Conservation (phyloP, 2,113 vertebrate species). For the Argyrosomus japonicus region DNA sequence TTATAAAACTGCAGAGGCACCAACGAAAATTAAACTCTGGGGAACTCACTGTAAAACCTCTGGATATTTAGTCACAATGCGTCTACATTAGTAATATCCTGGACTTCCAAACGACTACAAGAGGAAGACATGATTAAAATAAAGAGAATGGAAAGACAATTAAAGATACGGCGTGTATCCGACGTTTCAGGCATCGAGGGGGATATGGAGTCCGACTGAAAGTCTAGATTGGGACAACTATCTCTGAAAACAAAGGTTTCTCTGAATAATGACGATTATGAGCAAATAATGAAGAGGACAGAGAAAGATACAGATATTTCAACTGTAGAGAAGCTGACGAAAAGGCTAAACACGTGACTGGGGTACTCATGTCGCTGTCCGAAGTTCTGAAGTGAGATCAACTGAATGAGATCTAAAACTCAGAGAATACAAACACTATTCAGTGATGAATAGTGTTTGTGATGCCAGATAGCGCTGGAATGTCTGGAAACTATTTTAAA, state of each 20-base stretch:
- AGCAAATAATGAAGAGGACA: neutral
- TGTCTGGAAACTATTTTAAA: neutral
- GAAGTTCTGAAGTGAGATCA: neutral
- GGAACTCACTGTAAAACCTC: neutral
- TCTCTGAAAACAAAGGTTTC: neutral
- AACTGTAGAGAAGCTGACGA: neutral
- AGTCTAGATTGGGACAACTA: neutral
- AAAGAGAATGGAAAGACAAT: neutral
- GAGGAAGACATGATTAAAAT: neutral
- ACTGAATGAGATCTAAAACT: neutral
- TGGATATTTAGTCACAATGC: neutral
- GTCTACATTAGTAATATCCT: neutral
- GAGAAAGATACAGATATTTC: neutral
- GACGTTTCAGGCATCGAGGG: neutral
- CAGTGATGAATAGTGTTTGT: neutral
- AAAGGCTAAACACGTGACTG: neutral
- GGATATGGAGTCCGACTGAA: neutral
- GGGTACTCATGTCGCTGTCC: neutral
- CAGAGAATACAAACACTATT: fast-evolving
- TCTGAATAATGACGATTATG: neutral
- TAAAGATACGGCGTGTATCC: neutral
- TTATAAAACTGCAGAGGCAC: neutral
- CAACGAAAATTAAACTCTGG: neutral
- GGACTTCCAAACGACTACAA: neutral
- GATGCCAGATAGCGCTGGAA: neutral